phyloP scores from a whole-genome alignment of 2,113 vertebrate genomes.

The Lophochroa leadbeateri region DNA sequence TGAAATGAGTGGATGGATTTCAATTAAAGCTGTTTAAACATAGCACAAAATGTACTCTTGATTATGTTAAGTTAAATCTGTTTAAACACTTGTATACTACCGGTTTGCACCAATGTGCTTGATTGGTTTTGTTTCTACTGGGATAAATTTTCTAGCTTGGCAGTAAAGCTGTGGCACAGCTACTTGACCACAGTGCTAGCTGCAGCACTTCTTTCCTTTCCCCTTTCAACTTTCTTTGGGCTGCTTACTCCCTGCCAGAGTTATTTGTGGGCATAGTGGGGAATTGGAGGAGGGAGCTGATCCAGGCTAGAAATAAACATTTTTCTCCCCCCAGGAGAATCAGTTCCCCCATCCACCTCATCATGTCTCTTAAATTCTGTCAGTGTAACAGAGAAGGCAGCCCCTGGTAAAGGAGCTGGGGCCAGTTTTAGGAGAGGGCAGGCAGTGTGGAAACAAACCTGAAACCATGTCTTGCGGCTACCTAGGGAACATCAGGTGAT shows the following conservation, averaged over 20 bases:
- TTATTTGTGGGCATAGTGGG: not conserved
- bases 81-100: not conserved
- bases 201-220: not conserved
- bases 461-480: not conserved
- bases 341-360: not conserved
- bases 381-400: not conserved
- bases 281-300: not conserved
- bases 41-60: not conserved
- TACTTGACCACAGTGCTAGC: not conserved
- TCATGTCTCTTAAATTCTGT: fast-evolving
- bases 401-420: not conserved
- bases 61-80: not conserved
- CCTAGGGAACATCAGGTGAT: not conserved
- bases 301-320: not conserved
- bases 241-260: not conserved
- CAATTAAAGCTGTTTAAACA: not conserved
- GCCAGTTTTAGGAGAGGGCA: not conserved
- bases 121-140: not conserved
- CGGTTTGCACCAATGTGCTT: not conserved
- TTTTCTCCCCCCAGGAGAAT: not conserved
- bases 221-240: not conserved
- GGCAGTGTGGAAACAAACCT: not conserved
- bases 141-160: not conserved
- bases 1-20: not conserved
- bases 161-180: not conserved